Evolutionary conservation across 2,113 vertebrate genomes (phyloP).

Genomic region (Hippoglossus stenolepis): DNA sequence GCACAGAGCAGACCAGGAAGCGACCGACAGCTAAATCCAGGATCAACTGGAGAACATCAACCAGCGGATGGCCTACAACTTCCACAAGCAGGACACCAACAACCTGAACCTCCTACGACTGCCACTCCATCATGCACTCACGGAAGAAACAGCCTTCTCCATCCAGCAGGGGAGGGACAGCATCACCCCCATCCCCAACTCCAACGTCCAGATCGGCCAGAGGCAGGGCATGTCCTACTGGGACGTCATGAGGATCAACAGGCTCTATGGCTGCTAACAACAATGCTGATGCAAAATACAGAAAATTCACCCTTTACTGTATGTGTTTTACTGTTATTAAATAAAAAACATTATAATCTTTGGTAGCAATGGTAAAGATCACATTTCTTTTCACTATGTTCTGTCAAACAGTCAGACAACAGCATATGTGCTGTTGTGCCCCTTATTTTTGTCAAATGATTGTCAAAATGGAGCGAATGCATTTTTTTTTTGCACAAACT

Average conservation of each 20-base stretch:
- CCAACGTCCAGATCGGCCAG: conserved; percentile 30
- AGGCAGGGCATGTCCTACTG: conserved; percentile 28
- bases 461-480: background rate
- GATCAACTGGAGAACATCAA: conserved; percentile 53
- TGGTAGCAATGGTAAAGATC: background rate
- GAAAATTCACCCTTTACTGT: background rate
- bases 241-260: conserved; percentile 52
- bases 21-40: too few species aligned
- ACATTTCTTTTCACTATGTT: background rate
- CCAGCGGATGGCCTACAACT: conserved; percentile 34
- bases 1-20: conserved; percentile 48
- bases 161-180: background rate
- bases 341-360: background rate
- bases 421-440: background rate
- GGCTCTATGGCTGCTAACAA: conserved; percentile 16
- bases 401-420: background rate
- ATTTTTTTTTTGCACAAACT: background rate
- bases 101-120: conserved; percentile 53
- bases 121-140: conserved; percentile 56
- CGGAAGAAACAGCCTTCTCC: conserved; percentile 51
- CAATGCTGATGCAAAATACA: background rate
- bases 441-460: background rate
- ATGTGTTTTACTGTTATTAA: background rate
- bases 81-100: conserved; percentile 24
- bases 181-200: conserved; percentile 47